Evolutionary conservation across 2,888 invertebrate genomes (phyloP), one percentile per base, ranked within the genome.

Genomic region (Gortyna flavago): DNA sequence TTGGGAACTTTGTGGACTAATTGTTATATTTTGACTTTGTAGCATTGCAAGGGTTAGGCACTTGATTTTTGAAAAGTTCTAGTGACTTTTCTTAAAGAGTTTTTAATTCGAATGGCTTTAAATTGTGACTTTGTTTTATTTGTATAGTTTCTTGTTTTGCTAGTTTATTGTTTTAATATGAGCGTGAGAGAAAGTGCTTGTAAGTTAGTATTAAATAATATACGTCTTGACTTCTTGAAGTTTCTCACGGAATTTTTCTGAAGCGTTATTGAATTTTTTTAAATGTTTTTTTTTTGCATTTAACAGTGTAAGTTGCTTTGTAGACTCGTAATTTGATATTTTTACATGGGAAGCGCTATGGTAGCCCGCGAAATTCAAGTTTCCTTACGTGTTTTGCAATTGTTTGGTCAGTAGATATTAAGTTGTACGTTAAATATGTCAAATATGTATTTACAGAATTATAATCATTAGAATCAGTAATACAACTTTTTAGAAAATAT

Each of bases 11-110:
- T 79, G 70, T 78, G 77, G 61, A 78, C 70, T 79, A 72, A 79
- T 81, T 87, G 82, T 83, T 82, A 85, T 80, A 80, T 84, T 81
- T 83, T 83, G 69, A 87, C 84, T 84, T 83, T 87, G 81, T 84
- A 75, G 75, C 83, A 65, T 85, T 85, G 69, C 64, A 59, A 84
- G 83, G 81, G 81, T 75, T 54, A 35, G 6, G 65, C 18, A 69
- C 77, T 82, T 82, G 67, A 82, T 73, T 79, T 75, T 75, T 69
- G 38, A 18, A 73, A 68, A 32, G 54, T 64, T 21, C 71, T 7
- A 32, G 78, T 75, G 61, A 67, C 18, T 73, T 70, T 79, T 75
- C 64, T 71, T 79, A 70, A 85, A 72, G 41, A 85, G 70, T 78
- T 73, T 83, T 79, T 61, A 81, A 77, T 84, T 21, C 61, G 7